These are phyloP conservation scores for Sphenopsis melanotis DNA, from an alignment of 2,797 vertebrate genomes.

Conservation along the genomic window DNA sequence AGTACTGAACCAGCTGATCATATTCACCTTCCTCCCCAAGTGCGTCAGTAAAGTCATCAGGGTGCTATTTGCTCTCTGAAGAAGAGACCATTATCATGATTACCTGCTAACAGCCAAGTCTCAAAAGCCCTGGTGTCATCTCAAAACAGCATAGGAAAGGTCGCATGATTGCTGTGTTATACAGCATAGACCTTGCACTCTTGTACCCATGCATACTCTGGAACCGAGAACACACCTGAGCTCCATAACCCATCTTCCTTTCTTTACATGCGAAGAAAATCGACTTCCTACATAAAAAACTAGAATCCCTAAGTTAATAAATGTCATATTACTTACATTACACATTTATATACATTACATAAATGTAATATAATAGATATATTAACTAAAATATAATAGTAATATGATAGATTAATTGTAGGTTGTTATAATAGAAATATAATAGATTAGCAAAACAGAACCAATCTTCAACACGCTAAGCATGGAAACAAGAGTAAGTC, in stretches of 20 bases:
- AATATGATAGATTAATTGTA: not conserved
- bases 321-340: not conserved
- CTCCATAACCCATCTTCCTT: not conserved
- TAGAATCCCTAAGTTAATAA: not conserved
- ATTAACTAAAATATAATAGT: not conserved
- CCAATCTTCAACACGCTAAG: not conserved
- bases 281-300: not conserved
- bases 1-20: slow-evolving; percentile 28
- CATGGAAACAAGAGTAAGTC: not conserved
- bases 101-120: not conserved
- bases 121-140: not conserved
- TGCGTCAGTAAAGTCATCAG: slow-evolving; percentile 54
- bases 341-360: not conserved
- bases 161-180: rapidly evolving
- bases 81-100: slow-evolving; percentile 11
- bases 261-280: not conserved
- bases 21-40: slow-evolving; percentile 33
- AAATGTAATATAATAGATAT: not conserved
- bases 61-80: slow-evolving; percentile 25
- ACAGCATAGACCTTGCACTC: not conserved
- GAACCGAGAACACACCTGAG: not conserved
- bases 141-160: not conserved
- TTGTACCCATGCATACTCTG: not conserved
- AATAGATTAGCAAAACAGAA: not conserved
- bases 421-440: not conserved